Base-by-base conservation (phyloP, 92 coral and sea anemone genomes). In the Siderastrea siderea region DNA sequence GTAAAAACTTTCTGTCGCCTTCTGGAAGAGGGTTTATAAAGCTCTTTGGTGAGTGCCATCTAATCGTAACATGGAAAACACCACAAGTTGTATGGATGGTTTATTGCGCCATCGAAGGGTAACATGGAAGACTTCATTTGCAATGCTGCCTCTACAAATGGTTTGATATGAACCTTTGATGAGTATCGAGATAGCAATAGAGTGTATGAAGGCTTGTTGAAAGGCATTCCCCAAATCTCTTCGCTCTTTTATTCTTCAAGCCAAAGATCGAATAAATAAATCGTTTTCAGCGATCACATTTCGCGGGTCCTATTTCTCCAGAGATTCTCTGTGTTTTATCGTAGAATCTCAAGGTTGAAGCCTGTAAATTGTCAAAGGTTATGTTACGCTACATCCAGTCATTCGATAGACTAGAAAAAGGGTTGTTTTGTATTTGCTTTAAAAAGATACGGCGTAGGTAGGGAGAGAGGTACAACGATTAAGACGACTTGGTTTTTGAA, bases 311-410 rank as follows among this genome's bases (percentile, higher is more conserved):
- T 1, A 52, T 15, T 6, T 14, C 69, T 59, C 51, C 38, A 26
- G 38, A 26, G 38, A 26, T 26, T 77, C 9, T 38, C 19, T 53
- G 43, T 49, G 5, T n/a, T 63, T 50, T 43, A 16, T 80, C 54
- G 75, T 67, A 49, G 84, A 17, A 52, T 0, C 47, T 74, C 2
- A 44, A 14, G 3, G 26, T 43, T 8, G 12, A 72, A 17, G 7
- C 59, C 72, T 62, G 69, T 12, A 60, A 47, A 73, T 73, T 63
- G 60, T 84, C 80, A 51, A 73, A 51, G 47, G 80, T 74, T 60
- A 58, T 6, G 60, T 59, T 47, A 11, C 52, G 19, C n/a, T 47
- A 38, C 44, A 3, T 14, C n/a, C 5, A 69, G 65, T 51, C 63
- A 44, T 38, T 50, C 38, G 59, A 1, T 49, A 13, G n/a, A 47